Conservation (phyloP, 1,140 invertebrate genomes). For the Ganaspis sp. region DNA sequence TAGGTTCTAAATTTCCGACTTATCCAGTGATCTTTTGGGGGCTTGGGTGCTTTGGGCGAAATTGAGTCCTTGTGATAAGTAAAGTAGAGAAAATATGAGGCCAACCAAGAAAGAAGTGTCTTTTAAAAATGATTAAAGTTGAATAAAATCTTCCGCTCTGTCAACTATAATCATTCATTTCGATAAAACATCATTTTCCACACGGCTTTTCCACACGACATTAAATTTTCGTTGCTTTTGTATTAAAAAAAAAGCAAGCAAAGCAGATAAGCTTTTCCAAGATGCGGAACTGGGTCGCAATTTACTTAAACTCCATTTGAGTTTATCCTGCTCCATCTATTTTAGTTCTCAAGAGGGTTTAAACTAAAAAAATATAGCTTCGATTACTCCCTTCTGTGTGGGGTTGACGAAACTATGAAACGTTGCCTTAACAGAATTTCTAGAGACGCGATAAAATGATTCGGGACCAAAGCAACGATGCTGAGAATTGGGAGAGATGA, state of each 20-base stretch:
- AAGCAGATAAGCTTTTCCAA: neutral
- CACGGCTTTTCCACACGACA: neutral
- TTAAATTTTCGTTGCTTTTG: neutral
- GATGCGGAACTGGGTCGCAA: neutral
- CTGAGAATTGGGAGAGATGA: conserved; percentile 28
- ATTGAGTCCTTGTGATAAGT: no score
- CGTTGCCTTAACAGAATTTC: conserved; percentile 35
- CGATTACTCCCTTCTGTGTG: neutral
- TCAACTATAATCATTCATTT: no score
- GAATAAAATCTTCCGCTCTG: no score
- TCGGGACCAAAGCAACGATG: neutral
- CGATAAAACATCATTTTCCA: neutral
- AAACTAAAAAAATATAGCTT: conserved; percentile 20
- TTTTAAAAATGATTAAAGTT: no score
- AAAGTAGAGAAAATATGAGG: no score
- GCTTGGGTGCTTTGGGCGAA: no score
- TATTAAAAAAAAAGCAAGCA: neutral
- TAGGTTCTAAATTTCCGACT: no score
- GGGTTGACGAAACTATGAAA: conserved; percentile 18
- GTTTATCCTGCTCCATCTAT: neutral
- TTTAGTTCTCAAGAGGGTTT: neutral
- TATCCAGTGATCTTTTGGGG: no score
- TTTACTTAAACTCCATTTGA: conserved; percentile 14
- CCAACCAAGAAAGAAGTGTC: no score
- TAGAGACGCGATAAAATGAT: neutral